phyloP scores from a whole-genome alignment of 2,797 vertebrate species.

The Coracias cyanogaster region DNA sequence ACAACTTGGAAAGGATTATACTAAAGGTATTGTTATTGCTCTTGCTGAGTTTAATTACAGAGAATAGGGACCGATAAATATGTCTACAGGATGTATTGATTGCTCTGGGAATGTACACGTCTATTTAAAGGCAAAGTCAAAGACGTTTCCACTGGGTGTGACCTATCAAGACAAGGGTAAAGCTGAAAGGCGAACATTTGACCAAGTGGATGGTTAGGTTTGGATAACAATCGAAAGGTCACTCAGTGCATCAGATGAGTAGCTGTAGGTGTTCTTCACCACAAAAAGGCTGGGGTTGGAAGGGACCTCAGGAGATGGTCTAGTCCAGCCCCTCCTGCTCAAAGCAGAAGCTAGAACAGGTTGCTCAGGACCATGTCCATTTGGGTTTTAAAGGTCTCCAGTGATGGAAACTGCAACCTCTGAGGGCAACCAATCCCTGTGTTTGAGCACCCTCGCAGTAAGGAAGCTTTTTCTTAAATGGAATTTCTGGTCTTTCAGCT shows the following conservation, averaged over 20 bases:
- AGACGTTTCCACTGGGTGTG: background rate
- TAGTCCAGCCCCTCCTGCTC: rapidly evolving
- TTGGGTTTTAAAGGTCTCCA: background rate
- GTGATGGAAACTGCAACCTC: rapidly evolving
- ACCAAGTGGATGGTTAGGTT: rapidly evolving
- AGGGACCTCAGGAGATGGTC: background rate
- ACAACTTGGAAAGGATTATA: conserved; percentile 4
- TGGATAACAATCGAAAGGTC: background rate
- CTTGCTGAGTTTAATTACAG: conserved; percentile 48
- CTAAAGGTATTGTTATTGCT: conserved; percentile 57
- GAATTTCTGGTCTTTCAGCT: background rate
- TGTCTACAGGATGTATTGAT: background rate
- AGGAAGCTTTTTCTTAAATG: background rate
- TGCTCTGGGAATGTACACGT: background rate
- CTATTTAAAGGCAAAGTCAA: conserved; percentile 31
- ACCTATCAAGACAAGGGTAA: background rate
- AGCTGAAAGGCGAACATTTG: background rate
- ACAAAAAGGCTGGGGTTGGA: background rate
- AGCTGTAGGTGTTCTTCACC: background rate
- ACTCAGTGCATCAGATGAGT: rapidly evolving
- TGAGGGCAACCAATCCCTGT: background rate
- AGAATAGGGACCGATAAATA: conserved; percentile 56
- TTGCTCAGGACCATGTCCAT: rapidly evolving
- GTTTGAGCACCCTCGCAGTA: background rate
- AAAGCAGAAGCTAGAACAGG: background rate